These are phyloP conservation scores for Puntigrus tetrazona DNA, from an alignment of 2,113 vertebrate species.

Conservation along the genomic window DNA sequence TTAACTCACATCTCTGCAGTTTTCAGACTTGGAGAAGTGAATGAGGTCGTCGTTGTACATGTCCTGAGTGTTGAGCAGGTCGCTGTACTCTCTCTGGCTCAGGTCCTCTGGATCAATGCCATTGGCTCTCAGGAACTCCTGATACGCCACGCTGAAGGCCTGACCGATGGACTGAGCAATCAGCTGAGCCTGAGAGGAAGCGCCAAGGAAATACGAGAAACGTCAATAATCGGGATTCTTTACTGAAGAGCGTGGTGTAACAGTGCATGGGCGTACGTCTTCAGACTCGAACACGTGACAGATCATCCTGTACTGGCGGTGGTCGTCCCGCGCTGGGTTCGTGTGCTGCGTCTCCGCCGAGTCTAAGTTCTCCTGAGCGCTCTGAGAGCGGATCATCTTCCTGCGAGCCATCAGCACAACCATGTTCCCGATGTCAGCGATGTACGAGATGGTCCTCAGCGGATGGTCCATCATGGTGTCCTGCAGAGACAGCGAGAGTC, in stretches of 20 bases:
- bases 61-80: conserved; percentile 98
- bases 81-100: conserved; percentile 96
- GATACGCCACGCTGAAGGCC: conserved; percentile 96
- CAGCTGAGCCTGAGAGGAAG: conserved; percentile 83
- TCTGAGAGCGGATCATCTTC: conserved; percentile 82
- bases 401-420: conserved; percentile 95
- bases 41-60: conserved; percentile 99
- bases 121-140: conserved; percentile 95
- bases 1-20: conserved; percentile 92
- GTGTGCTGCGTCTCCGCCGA: conserved; percentile 72
- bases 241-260: neutral
- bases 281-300: conserved; percentile 98
- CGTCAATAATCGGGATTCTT: neutral
- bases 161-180: conserved; percentile 98
- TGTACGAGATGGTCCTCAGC: conserved; percentile 94
- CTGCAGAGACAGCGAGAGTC: conserved; percentile 62
- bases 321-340: conserved; percentile 81
- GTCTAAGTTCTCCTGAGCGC: conserved; percentile 89
- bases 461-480: conserved; percentile 97
- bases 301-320: conserved; percentile 94
- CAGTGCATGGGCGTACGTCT: conserved; percentile 79
- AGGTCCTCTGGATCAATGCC: conserved; percentile 97
- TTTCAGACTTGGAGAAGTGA: conserved; percentile 98
- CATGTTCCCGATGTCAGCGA: conserved; percentile 96
- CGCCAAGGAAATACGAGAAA: neutral